phyloP scores from a whole-genome alignment of 2,113 vertebrate genomes.

The Gavialis gangeticus region DNA sequence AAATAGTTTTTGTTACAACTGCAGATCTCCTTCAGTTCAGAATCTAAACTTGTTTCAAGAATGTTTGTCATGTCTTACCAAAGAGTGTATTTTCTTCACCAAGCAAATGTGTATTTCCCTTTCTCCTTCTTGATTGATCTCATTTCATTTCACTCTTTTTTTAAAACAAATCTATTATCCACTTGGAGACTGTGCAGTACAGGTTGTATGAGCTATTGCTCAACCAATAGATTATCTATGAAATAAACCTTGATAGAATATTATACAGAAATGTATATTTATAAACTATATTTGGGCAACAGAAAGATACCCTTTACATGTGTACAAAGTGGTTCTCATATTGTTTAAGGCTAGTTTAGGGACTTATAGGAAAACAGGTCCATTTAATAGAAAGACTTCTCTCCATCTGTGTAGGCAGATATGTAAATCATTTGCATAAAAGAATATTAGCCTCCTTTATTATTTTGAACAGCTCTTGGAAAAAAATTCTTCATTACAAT shows the following conservation, averaged over 20 bases:
- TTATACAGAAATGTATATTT: no score
- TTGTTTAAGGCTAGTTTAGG: background rate
- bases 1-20: fast-evolving
- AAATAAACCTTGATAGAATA: no score
- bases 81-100: background rate
- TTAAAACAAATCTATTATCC: background rate
- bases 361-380: background rate
- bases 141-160: background rate
- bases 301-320: no score
- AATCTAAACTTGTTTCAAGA: background rate
- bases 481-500: background rate
- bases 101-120: background rate
- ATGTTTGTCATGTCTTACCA: background rate
- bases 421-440: background rate
- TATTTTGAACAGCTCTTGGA: background rate
- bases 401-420: background rate
- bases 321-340: background rate
- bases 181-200: background rate
- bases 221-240: no score
- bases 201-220: background rate
- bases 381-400: background rate
- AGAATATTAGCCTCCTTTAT: background rate
- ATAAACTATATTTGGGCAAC: no score
- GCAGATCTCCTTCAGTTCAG: background rate
- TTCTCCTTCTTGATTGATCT: background rate